Base-by-base conservation (phyloP, 2,888 invertebrate genomes). In the Steinernema hermaphroditum region DNA sequence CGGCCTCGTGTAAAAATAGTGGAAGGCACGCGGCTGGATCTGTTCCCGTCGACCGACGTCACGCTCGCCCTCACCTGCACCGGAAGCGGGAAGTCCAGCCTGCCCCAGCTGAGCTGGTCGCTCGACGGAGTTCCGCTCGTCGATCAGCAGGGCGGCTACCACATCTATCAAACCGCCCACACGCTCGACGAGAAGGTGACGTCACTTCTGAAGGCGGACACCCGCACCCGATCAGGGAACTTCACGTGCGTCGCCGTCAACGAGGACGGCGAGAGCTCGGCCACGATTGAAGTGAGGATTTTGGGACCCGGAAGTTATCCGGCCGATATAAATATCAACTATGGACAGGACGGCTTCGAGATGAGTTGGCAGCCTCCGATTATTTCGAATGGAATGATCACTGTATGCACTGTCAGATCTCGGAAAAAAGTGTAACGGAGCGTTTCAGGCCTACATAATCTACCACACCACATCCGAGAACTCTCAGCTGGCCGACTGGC, bases 301-400 rank as follows among this genome's bases (percentile, higher is more conserved):
- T 68, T 74, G 62, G 80, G 80, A 8, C 80, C 80, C 0, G 80
- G 80, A 22, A 79, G 77, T 71, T 78, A 79, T 1, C 80, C 80
- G 9, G 76, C 78, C 12, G 74, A 76, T 43, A 79, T 80, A 32
- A 78, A 74, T 4, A 41, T 80, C 43, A 73, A 73, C 4, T 75
- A 78, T 14, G 79, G 79, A 22, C 74, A 74, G 37, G 49, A 69
- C 22, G 68, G 70, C 19, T 75, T 77, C 46, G 78, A 77, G 50
- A 80, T 81, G 12, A 54, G 73, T 16, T 81, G 81, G 81, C 72
- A 78, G 57, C 78, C 78, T 24, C 81, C 81, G 14, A 75, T 77
- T 0, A 76, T 78, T 49, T 77, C 79, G 0, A 81, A 81, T 71
- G 81, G 81, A 41, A 44, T 72, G 14, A 79, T 81, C 32, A 78